Evolutionary conservation across 2,888 invertebrate species (phyloP), one percentile per base, ranked within the genome.

Genomic region (Andrena bucephala): DNA sequence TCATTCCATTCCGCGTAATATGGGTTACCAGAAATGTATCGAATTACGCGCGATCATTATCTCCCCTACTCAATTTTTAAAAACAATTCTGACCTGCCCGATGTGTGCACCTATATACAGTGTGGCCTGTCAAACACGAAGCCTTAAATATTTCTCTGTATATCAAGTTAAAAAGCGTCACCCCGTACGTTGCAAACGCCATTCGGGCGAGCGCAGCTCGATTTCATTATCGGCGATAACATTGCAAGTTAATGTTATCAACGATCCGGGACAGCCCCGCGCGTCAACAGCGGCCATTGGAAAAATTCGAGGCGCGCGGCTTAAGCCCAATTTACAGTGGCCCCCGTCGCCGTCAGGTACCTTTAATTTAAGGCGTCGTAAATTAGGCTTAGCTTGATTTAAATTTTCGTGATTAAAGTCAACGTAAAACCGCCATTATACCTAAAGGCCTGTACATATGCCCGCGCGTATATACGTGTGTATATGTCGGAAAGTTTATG

Each of bases 351-450:
- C 33, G 33, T 20, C 48, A n/a, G 6, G 31, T 68, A 50, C 63
- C 68, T 78, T 78, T 48, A 68, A 69, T 79, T 79, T 70, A 70
- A 70, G 10, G 36, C n/a, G 13, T 2, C 69, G 10, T 69, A 79
- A 77, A 65, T 77, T 70, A 65, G 29, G 29, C 68, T 79, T 29
- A 42, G 36, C 50, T 36, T 52, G 69, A 79, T 70, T 77, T 65
- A 69, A 77, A 77, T 70, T 69, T 77, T 59, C 36, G 1, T 5
- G 78, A 79, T 76, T 57, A 68, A 67, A 74, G 74, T 54, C 31
- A 52, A 62, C 31, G 62, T 31, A 13, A 48, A 62, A 33, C 24
- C 74, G 42, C 74, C 16, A 13, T 54, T 68, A 31, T 63, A 42
- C 31, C 52, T 42, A 31, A 24, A 24, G 4, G n/a, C 42, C 42